Base-by-base conservation (phyloP, 53 echinoderm and acorn worm species). In the Mesocentrotus franciscanus region DNA sequence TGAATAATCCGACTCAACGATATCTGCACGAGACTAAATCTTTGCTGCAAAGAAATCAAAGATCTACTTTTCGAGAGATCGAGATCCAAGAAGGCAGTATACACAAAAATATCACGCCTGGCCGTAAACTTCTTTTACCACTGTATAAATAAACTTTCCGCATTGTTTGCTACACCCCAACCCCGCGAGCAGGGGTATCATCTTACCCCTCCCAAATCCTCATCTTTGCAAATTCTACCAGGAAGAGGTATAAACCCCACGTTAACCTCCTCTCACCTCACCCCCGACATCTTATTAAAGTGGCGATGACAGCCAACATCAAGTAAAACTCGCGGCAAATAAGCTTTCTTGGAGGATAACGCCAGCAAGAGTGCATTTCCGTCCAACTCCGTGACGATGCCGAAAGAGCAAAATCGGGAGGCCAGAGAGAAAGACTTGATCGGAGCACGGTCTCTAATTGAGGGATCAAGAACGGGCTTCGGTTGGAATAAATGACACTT, bases 231-330 rank as follows among this genome's bases (percentile, higher is more conserved):
- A 62, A 64, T 91, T 91, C 91, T 62, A 91, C 66, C 10, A 91
- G 62, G 64, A 62, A 61, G 91, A 66, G 36, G 62, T 64, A 56
- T 35, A 91, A 91, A 91, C 64, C 91, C 66, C 68, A 66, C 66
- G 91, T 91, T 91, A 91, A 91, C 91, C 91, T 91, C 91, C 64
- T 36, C 34, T 91, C 91, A 91, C 91, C 91, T 91, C 91, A 20
- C 15, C 66, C 91, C 32, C 91, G 91, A 91, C 66, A 66, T 91
- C 91, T 91, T 91, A 91, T 91, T 91, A 91, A 61, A 91, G 34
- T 34, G 91, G 34, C 66, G 91, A 91, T 91, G 91, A 91, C 91
- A 91, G 91, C 34, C 61, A 61, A 64, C 91, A 91, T 66, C 91
- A 62, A 35, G 66, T 36, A 56, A 91, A 91, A 91, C 91, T 91